Evolutionary conservation across 2,113 vertebrate genomes (phyloP).

Genomic region (Gopherus flavomarginatus): DNA sequence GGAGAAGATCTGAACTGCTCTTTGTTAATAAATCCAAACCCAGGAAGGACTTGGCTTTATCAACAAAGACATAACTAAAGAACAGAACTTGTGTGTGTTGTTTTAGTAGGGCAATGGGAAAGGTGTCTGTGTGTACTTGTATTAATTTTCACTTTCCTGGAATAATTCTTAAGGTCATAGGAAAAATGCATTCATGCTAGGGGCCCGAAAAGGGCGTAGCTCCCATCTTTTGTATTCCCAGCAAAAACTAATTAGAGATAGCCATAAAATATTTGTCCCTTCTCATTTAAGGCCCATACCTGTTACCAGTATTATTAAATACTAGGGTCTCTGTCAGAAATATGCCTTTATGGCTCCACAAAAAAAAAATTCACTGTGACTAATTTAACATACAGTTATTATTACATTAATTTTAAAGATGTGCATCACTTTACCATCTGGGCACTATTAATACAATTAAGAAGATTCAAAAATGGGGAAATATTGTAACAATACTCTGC

Average conservation of each 20-base stretch:
- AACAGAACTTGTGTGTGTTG: not conserved
- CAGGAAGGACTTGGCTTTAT: not conserved
- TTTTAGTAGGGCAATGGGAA: not conserved
- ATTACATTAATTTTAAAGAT: not conserved
- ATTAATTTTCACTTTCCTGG: not conserved
- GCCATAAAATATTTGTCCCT: not conserved
- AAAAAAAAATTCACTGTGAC: not conserved
- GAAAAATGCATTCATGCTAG: not conserved
- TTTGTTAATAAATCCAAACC: not conserved
- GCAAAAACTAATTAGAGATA: not conserved
- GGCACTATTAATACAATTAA: not conserved
- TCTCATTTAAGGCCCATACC: not conserved
- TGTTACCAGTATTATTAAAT: not conserved
- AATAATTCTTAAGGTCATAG: not conserved
- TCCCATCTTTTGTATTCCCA: not conserved
- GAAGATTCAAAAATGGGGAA: not conserved
- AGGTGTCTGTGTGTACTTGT: not conserved
- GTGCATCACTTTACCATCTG: not conserved
- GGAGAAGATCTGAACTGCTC: not conserved
- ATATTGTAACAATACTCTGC: not conserved
- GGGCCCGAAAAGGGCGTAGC: not conserved
- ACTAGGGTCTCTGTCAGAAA: not conserved
- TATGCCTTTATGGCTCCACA: not conserved
- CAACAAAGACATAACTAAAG: not conserved
- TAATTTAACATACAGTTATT: not conserved